Conservation (phyloP, 2,888 invertebrate genomes). For the Sminthurides aquaticus region DNA sequence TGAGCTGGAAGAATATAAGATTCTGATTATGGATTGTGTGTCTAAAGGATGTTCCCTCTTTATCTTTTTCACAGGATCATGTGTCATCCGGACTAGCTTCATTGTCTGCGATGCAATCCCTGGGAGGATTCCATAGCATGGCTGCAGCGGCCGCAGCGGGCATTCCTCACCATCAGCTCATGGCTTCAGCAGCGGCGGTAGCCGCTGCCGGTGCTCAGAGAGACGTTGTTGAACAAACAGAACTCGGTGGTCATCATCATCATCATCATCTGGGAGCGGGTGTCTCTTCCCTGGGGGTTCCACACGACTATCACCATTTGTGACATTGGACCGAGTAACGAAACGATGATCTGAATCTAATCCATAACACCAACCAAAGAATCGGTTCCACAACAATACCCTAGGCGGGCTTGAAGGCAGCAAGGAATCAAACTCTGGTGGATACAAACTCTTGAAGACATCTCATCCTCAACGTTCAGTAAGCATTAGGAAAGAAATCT, state of each 20-base stretch:
- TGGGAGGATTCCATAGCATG: constrained; percentile 42
- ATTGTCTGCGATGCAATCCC: constrained; percentile 42
- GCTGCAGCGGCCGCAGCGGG: constrained; percentile 41
- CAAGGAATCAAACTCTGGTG: too few relatives aligned
- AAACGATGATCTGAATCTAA: too few relatives aligned
- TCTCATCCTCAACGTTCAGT: too few relatives aligned
- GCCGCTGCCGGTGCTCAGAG: constrained; percentile 37
- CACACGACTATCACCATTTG: constrained; percentile 43
- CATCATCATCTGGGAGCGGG: constrained; percentile 36
- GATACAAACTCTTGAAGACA: too few relatives aligned
- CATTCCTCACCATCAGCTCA: constrained; percentile 43
- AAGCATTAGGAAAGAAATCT: too few relatives aligned
- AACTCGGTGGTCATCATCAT: constrained; percentile 36
- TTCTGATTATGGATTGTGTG: too few relatives aligned
- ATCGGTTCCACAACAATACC: too few relatives aligned
- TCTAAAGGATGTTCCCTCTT: constrained; percentile 11
- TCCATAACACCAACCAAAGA: too few relatives aligned
- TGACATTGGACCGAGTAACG: constrained; percentile 38
- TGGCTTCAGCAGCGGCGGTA: constrained; percentile 39
- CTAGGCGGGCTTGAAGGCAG: too few relatives aligned
- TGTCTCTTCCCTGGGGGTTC: constrained; percentile 36
- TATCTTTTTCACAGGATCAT: constrained; percentile 35
- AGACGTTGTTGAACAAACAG: constrained; percentile 39
- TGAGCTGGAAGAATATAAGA: too few relatives aligned
- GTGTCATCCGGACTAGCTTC: constrained; percentile 39